Evolutionary conservation across 2,888 invertebrate species (phyloP).

Genomic region (Linyphia triangularis): DNA sequence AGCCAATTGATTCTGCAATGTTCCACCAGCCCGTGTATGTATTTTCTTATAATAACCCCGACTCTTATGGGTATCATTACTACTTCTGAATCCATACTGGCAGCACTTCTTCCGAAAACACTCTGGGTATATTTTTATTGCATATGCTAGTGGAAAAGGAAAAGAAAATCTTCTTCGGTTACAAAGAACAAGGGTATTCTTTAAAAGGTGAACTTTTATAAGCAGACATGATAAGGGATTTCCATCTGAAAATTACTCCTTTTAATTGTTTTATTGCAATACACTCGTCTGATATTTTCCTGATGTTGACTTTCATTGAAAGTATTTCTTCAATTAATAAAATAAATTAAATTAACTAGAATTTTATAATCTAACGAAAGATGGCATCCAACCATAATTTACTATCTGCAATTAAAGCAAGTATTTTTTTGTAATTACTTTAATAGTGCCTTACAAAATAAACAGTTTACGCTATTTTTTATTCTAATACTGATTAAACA

Average conservation of each 20-base stretch:
- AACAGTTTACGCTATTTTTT: too few relatives aligned
- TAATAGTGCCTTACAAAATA: too few relatives aligned
- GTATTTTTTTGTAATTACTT: too few relatives aligned
- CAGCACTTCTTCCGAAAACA: slow-evolving; percentile 31
- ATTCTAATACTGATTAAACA: too few relatives aligned
- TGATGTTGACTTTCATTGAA: too few relatives aligned
- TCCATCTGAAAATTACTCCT: background rate
- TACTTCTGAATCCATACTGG: slow-evolving; percentile 47
- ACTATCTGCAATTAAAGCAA: too few relatives aligned
- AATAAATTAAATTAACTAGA: too few relatives aligned
- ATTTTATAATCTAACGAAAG: too few relatives aligned
- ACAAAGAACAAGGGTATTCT: background rate
- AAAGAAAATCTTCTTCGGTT: background rate
- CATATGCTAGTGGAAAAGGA: slow-evolving; percentile 15
- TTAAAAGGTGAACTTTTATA: background rate
- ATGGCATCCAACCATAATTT: too few relatives aligned
- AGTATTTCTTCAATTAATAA: too few relatives aligned
- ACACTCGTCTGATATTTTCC: background rate
- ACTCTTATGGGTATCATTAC: slow-evolving; percentile 72
- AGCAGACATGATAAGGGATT: background rate
- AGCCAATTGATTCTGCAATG: slow-evolving; percentile 55
- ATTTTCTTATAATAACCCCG: slow-evolving; percentile 69
- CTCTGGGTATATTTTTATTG: slow-evolving; percentile 54
- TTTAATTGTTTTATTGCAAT: background rate
- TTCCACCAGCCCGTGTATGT: slow-evolving; percentile 73